Evolutionary conservation across 2,888 invertebrate species (phyloP).

Genomic region (Eupithecia vulgata): DNA sequence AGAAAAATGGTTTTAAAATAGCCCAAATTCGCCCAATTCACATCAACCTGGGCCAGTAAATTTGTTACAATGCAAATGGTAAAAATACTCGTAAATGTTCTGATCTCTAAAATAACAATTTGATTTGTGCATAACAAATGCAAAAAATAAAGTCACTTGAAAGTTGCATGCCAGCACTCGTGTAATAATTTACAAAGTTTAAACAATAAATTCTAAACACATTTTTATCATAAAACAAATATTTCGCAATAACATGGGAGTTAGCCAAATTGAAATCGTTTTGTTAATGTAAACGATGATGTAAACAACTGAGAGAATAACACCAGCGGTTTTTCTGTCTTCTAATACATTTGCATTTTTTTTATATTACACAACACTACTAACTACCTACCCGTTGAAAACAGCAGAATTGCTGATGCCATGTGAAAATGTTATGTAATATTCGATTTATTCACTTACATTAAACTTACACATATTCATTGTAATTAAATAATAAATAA

Average conservation of each 20-base stretch:
- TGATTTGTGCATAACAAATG: not conserved
- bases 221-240: conserved; percentile 23
- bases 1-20: no score
- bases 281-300: conserved; percentile 46
- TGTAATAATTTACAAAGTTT: conserved; percentile 21
- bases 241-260: conserved; percentile 54
- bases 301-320: not conserved
- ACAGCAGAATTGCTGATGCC: no score
- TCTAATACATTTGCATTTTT: not conserved
- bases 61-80: not conserved
- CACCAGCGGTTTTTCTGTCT: not conserved
- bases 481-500: no score
- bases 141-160: conserved; percentile 27
- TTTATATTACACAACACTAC: not conserved
- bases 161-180: conserved; percentile 26
- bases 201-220: conserved; percentile 8
- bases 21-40: no score
- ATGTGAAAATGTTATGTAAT: not conserved
- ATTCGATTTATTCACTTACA: not conserved
- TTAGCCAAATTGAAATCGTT: conserved; percentile 55
- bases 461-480: not conserved
- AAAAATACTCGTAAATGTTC: not conserved
- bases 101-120: conserved; percentile 14
- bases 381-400: not conserved
- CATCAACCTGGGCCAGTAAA: no score